Conservation (phyloP, 2,113 vertebrate genomes). For the Telmatochromis brachygnathus region DNA sequence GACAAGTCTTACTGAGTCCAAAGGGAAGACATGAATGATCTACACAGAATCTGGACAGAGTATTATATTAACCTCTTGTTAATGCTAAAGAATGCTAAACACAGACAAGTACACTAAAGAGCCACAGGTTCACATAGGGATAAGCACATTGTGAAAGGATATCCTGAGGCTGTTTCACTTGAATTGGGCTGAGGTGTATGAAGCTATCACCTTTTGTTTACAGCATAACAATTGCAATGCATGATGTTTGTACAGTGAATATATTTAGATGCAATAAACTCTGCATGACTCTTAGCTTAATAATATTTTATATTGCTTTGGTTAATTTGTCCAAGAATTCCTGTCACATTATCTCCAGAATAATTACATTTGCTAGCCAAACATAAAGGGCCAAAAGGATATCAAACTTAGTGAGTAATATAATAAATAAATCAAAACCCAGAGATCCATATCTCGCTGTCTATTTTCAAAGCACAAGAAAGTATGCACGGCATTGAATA, state of each 20-base stretch:
- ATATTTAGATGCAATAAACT: background rate
- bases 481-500: background rate
- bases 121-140: background rate
- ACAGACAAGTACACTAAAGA: background rate
- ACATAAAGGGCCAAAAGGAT: background rate
- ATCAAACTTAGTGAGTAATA: background rate
- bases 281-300: background rate
- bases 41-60: background rate
- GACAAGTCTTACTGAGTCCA: background rate
- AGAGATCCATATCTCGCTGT: background rate
- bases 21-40: background rate
- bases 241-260: background rate
- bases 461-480: background rate
- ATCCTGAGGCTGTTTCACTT: background rate
- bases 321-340: conserved; percentile 5
- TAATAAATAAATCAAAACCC: background rate
- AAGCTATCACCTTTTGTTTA: background rate
- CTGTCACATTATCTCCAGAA: background rate
- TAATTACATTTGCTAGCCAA: background rate
- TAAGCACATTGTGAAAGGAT: background rate
- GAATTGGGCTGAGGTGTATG: background rate
- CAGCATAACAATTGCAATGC: background rate
- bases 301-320: background rate
- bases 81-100: background rate
- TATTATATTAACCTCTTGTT: background rate